These are phyloP conservation scores for Echinometra lucunter DNA, from an alignment of 53 echinoderm and acorn worm species.

Conservation along the genomic window DNA sequence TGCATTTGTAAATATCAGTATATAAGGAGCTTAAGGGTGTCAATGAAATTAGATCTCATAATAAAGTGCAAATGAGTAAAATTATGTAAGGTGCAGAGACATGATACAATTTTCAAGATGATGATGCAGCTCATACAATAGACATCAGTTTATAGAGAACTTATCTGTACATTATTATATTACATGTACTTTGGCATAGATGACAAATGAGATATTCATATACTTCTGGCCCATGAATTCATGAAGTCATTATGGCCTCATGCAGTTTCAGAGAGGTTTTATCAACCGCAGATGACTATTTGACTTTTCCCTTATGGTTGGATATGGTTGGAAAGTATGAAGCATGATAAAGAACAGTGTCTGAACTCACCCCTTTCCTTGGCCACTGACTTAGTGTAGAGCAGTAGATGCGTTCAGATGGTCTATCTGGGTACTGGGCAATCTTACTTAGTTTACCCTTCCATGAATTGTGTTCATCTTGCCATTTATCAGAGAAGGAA, in stretches of 20 bases:
- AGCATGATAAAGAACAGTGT: neutral
- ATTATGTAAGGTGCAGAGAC: no score
- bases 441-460: conserved; percentile 91
- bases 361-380: conserved; percentile 79
- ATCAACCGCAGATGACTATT: neutral
- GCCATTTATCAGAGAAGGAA: conserved; percentile 90
- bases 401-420: conserved; percentile 90
- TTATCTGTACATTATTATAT: no score
- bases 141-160: no score
- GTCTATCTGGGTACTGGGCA: conserved; percentile 84
- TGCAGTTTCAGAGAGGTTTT: neutral
- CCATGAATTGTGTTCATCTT: conserved; percentile 90
- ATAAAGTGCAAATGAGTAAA: no score
- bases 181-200: no score
- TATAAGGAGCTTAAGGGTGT: no score
- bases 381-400: conserved; percentile 98
- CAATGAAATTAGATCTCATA: no score
- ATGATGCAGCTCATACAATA: no score
- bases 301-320: neutral
- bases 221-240: no score
- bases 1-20: no score
- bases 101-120: no score
- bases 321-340: neutral
- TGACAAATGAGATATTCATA: neutral
- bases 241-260: neutral